A percentile compares a stretch with the other conserved stretches of the same genome.
Evolutionary conservation across 2,888 invertebrate genomes (phyloP).

Genomic region (Salticus scenicus): DNA sequence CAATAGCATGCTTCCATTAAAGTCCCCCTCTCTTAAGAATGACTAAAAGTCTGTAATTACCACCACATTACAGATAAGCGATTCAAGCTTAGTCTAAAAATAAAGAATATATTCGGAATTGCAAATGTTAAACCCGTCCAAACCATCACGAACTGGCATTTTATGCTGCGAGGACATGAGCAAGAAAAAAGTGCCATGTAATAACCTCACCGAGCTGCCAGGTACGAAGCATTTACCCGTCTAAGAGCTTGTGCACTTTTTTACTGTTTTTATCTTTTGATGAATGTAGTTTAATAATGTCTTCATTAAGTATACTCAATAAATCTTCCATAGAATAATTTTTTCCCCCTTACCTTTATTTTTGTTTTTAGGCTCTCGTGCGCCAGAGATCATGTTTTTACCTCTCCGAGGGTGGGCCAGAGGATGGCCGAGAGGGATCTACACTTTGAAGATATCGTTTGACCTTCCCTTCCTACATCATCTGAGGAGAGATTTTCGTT

Average conservation of each 20-base stretch:
- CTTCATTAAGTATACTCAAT: slow-evolving; percentile 65
- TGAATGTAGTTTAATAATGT: slow-evolving; percentile 66
- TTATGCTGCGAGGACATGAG: neutral
- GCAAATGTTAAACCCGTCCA: neutral
- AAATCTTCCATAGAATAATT: slow-evolving; percentile 40
- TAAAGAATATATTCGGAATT: neutral
- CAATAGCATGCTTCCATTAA: neutral
- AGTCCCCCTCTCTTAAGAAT: neutral
- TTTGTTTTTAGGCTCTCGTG: too few species aligned
- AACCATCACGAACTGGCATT: neutral
- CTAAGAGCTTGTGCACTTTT: slow-evolving; percentile 18
- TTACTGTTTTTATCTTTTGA: slow-evolving; percentile 33
- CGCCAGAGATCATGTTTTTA: slow-evolving; percentile 47
- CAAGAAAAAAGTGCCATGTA: neutral
- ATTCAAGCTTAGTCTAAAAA: neutral
- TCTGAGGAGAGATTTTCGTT: slow-evolving; percentile 18
- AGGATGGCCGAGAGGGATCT: slow-evolving; percentile 46
- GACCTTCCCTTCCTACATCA: slow-evolving; percentile 54
- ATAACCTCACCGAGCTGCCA: neutral
- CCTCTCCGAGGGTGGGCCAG: slow-evolving; percentile 62
- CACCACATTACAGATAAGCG: slow-evolving; percentile 1
- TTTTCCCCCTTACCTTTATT: slow-evolving; percentile 28
- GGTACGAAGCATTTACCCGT: slow-evolving; percentile 7
- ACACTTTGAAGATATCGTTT: slow-evolving; percentile 44
- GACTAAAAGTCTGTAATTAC: slow-evolving; percentile 1